Evolutionary conservation across 2,113 vertebrate species (phyloP).

Genomic region (Gobiocypris rarus): DNA sequence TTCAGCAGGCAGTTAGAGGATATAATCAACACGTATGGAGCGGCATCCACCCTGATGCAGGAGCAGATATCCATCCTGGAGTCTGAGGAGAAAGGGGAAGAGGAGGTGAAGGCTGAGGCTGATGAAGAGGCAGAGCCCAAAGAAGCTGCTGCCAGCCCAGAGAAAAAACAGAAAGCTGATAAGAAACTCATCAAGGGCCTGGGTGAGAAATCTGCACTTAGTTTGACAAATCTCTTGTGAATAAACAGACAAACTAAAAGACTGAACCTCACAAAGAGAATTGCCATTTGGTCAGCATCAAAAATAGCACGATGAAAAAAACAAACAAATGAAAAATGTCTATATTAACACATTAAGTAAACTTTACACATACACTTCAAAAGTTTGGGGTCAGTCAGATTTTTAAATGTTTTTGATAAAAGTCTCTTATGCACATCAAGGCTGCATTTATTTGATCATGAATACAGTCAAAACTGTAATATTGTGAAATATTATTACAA

Average conservation of each 20-base stretch:
- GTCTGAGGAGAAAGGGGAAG: constrained; percentile 59
- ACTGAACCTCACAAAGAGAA: not conserved
- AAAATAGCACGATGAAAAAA: not conserved
- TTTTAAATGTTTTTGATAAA: too few species aligned
- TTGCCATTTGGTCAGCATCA: not conserved
- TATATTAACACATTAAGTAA: too few species aligned
- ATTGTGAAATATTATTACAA: too few species aligned
- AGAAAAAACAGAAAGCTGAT: constrained; percentile 79
- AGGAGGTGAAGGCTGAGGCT: not conserved
- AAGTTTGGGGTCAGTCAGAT: too few species aligned
- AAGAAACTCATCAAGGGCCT: constrained; percentile 84
- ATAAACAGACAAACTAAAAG: not conserved
- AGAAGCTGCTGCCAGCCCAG: constrained; percentile 65
- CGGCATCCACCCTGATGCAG: constrained; percentile 62
- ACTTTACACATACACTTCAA: too few species aligned
- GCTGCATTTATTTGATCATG: too few species aligned
- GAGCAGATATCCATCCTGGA: constrained; percentile 57
- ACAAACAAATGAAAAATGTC: too few species aligned
- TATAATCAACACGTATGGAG: constrained; percentile 85
- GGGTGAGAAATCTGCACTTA: constrained; percentile 63
- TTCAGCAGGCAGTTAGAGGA: constrained; percentile 84
- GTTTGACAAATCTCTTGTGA: not conserved
- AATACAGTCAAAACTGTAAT: too few species aligned
- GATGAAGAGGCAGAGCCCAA: constrained; percentile 64
- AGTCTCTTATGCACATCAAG: too few species aligned